These are phyloP conservation scores for Alentia gelatinosa DNA, from an alignment of 2,888 invertebrate species.

Conservation along the genomic window DNA sequence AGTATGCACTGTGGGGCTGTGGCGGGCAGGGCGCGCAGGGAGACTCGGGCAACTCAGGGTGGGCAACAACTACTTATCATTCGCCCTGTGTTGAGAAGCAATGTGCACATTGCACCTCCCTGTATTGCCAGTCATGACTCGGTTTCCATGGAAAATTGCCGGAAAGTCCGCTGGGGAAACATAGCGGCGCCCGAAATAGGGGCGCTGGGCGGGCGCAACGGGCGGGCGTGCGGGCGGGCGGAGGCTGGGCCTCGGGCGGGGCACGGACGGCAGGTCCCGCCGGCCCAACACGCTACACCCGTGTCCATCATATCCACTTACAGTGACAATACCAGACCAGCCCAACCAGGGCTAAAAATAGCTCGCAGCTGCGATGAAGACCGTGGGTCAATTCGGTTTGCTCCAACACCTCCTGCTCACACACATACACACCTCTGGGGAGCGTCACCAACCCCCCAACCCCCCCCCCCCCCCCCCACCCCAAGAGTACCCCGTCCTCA, in stretches of 20 bases:
- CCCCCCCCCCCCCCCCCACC: too few species aligned
- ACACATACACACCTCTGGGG: background rate
- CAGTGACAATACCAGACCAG: background rate
- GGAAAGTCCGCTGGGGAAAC: background rate
- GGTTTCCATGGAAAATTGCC: conserved; percentile 40
- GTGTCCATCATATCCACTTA: conserved; percentile 2
- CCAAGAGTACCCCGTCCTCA: too few species aligned
- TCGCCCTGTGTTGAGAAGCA: background rate
- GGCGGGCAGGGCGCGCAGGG: background rate
- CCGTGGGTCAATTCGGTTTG: background rate
- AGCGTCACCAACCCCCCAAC: too few species aligned
- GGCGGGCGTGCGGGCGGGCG: background rate
- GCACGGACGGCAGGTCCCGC: background rate
- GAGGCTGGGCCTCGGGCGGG: background rate
- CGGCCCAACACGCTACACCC: background rate
- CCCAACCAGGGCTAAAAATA: background rate
- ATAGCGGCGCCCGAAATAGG: background rate
- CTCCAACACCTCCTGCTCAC: background rate
- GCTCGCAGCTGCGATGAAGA: background rate
- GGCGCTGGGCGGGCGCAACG: background rate
- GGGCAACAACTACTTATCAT: background rate
- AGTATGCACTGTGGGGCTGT: too few species aligned
- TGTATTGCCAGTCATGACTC: conserved; percentile 18
- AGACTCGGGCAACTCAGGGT: background rate
- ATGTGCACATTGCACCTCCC: background rate